These are phyloP conservation scores for Parnassius smintheus DNA, from an alignment of 2,888 invertebrate species.

Conservation along the genomic window DNA sequence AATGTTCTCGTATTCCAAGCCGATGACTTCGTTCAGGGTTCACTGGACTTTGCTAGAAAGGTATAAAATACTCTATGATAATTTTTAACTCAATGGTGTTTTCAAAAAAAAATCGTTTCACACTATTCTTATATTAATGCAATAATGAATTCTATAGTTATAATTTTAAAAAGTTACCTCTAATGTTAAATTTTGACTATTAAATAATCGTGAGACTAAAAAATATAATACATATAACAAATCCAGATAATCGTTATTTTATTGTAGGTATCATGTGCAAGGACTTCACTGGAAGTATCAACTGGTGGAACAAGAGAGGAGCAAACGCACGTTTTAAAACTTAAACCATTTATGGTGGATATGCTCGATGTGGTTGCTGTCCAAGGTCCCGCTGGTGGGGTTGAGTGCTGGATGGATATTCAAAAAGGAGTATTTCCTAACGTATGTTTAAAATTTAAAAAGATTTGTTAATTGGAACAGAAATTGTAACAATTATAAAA, in stretches of 20 bases:
- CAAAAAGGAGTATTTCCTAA: slow-evolving; percentile 86
- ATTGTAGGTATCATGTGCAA: slow-evolving; percentile 67
- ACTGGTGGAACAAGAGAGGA: slow-evolving; percentile 44
- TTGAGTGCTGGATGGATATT: slow-evolving; percentile 90
- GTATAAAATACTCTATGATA: slow-evolving; percentile 36
- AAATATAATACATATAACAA: too few relatives aligned
- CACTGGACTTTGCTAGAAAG: slow-evolving; percentile 84
- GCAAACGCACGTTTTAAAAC: slow-evolving; percentile 63
- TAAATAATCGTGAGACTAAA: too few relatives aligned
- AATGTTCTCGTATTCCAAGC: slow-evolving; percentile 85
- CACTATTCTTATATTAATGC: too few relatives aligned
- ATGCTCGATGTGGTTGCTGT: slow-evolving; percentile 86
- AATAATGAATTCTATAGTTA: too few relatives aligned
- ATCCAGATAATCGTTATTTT: not conserved
- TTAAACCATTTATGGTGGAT: slow-evolving; percentile 85
- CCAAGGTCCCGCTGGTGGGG: slow-evolving; percentile 82
- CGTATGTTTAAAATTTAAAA: slow-evolving; percentile 55
- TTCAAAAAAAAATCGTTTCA: too few relatives aligned
- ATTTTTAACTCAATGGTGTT: not conserved
- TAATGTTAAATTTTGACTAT: too few relatives aligned
- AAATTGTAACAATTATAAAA: too few relatives aligned
- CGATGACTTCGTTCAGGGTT: slow-evolving; percentile 84
- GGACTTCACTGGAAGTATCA: slow-evolving; percentile 64
- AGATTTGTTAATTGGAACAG: too few relatives aligned
- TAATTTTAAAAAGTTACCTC: too few relatives aligned